Evolutionary conservation across 2,113 vertebrate genomes (phyloP).

Genomic region (Nesogale talazaci): DNA sequence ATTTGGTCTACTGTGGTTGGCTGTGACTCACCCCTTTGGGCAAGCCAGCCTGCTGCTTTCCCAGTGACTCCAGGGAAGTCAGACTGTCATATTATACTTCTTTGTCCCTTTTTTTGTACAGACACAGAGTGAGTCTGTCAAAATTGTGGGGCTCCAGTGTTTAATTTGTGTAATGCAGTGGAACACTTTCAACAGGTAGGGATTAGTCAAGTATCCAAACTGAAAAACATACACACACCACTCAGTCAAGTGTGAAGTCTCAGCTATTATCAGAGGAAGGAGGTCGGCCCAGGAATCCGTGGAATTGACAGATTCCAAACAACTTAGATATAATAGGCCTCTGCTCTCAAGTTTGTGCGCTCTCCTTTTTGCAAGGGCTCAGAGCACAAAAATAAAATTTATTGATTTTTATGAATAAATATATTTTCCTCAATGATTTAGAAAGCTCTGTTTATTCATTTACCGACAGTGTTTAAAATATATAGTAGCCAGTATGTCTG

Average conservation of each 20-base stretch:
- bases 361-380: conserved; percentile 27
- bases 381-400: conserved; percentile 88
- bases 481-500: conserved; percentile 94
- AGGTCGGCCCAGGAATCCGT: conserved; percentile 72
- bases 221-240: conserved; percentile 70
- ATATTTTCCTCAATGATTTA: conserved; percentile 91
- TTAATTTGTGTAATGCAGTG: conserved; percentile 81
- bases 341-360: background rate
- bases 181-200: conserved; percentile 82
- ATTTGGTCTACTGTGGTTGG: conserved; percentile 57
- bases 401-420: conserved; percentile 91
- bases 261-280: conserved; percentile 79
- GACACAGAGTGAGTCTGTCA: conserved; percentile 63
- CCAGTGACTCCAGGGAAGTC: conserved; percentile 43
- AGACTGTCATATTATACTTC: conserved; percentile 29
- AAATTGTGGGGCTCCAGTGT: conserved; percentile 71
- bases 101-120: conserved; percentile 48
- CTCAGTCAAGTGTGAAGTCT: conserved; percentile 78
- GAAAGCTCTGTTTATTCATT: conserved; percentile 92
- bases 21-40: conserved; percentile 38
- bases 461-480: conserved; percentile 94
- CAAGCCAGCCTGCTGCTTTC: conserved; percentile 42
- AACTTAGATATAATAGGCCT: conserved; percentile 81
- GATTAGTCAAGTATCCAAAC: conserved; percentile 76
- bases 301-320: conserved; percentile 79